phyloP scores from a whole-genome alignment of 92 coral and sea anemone genomes.

The Umimayanthus chanpuru region DNA sequence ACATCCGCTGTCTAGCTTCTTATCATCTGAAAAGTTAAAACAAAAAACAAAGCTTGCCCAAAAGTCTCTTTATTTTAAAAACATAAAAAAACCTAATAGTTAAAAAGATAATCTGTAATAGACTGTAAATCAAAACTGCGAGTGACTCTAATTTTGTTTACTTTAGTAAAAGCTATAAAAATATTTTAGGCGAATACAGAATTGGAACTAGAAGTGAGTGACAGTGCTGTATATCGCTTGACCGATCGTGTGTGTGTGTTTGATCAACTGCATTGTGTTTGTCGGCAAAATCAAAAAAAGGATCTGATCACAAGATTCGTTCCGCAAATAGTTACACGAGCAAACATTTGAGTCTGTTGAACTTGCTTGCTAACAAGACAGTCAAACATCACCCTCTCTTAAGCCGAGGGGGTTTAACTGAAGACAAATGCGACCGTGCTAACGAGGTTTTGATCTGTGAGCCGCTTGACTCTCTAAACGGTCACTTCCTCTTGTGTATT shows the following conservation, averaged over 20 bases:
- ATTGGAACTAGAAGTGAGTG: background rate
- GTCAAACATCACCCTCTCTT: background rate
- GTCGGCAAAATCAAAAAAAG: conserved; percentile 12
- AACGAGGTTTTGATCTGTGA: conserved; percentile 39
- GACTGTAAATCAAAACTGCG: background rate
- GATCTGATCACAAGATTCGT: background rate
- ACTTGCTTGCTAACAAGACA: conserved; percentile 36
- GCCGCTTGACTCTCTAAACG: background rate
- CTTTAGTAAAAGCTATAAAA: conserved; percentile 1
- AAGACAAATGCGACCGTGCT: conserved; percentile 41
- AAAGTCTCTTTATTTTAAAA: background rate
- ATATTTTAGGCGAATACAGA: background rate
- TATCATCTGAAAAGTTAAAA: background rate
- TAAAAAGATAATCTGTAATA: background rate
- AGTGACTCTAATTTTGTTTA: background rate
- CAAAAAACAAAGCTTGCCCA: background rate
- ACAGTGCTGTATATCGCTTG: background rate
- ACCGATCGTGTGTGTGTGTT: background rate
- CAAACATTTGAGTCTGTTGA: background rate
- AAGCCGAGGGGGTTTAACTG: background rate
- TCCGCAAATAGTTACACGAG: background rate
- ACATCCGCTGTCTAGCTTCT: background rate
- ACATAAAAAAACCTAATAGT: too few relatives aligned
- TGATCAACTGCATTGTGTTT: background rate
- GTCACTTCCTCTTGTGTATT: background rate